Evolutionary conservation across 2,888 invertebrate species (phyloP).

Genomic region (Noctua pronuba): DNA sequence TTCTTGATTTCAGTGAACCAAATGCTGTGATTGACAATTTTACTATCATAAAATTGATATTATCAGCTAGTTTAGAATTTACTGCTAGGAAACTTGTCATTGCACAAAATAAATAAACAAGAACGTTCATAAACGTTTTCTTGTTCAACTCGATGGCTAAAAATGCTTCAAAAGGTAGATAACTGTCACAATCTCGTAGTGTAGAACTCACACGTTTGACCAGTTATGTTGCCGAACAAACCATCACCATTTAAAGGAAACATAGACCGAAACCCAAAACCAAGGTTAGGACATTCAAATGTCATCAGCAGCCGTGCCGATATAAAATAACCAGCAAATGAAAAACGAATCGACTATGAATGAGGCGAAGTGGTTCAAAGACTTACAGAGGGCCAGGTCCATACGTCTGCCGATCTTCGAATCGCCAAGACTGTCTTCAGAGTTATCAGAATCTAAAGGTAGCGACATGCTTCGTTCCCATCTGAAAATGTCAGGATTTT

Average conservation of each 20-base stretch:
- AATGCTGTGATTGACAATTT: neutral
- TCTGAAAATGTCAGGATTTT: constrained; percentile 79
- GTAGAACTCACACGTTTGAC: constrained; percentile 77
- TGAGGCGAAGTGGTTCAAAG: constrained; percentile 68
- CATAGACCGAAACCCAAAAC: constrained; percentile 62
- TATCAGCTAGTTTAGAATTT: constrained; percentile 4
- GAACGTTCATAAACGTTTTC: constrained; percentile 5
- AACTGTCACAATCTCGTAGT: constrained; percentile 53
- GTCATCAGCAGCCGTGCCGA: constrained; percentile 87
- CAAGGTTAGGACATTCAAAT: constrained; percentile 76
- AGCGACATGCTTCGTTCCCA: constrained; percentile 93
- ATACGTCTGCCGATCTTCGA: constrained; percentile 92
- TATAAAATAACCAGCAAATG: constrained; percentile 89
- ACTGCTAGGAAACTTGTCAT: constrained; percentile 5
- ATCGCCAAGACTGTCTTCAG: constrained; percentile 86
- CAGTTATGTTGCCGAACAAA: constrained; percentile 75
- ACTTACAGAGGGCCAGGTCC: constrained; percentile 97
- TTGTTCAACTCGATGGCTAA: constrained; percentile 9
- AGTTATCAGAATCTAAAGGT: constrained; percentile 89
- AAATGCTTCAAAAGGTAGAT: constrained; percentile 27
- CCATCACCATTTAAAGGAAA: constrained; percentile 67
- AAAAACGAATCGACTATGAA: constrained; percentile 85
- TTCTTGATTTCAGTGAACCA: constrained; percentile 44
- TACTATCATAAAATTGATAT: neutral
- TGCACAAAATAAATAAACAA: constrained; percentile 11